Conservation (phyloP, 2,888 invertebrate genomes). For the Ophion costatus region DNA sequence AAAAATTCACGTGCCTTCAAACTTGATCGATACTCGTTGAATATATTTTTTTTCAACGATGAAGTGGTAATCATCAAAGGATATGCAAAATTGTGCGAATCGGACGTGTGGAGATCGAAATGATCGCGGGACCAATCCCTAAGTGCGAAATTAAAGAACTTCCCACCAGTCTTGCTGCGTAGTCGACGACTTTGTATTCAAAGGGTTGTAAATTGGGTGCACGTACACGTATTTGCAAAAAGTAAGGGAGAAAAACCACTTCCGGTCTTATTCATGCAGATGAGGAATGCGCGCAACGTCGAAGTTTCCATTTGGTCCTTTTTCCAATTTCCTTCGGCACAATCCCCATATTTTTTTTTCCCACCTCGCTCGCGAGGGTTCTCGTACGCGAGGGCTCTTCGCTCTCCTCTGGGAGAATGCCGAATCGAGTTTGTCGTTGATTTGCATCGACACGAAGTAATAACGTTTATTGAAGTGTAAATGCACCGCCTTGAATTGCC, state of each 20-base stretch:
- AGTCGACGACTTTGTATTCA: too few species aligned
- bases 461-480: constrained; percentile 78
- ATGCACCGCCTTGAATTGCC: constrained; percentile 73
- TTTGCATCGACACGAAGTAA: constrained; percentile 75
- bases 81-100: too few species aligned
- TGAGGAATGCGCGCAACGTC: constrained; percentile 27
- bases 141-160: too few species aligned
- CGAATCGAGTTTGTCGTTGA: constrained; percentile 71
- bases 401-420: constrained; percentile 18
- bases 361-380: background rate
- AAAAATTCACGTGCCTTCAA: too few species aligned
- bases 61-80: too few species aligned
- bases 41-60: background rate
- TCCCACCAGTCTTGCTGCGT: too few species aligned
- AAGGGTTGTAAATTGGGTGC: too few species aligned
- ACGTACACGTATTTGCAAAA: too few species aligned
- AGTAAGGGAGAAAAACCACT: too few species aligned
- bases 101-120: too few species aligned
- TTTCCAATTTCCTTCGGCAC: constrained; percentile 6
- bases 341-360: constrained; percentile 37
- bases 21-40: background rate
- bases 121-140: too few species aligned
- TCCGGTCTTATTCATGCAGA: background rate
- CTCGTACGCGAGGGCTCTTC: constrained; percentile 9
- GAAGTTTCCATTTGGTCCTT: constrained; percentile 14